These are phyloP conservation scores for Aptenodytes patagonicus DNA, from an alignment of 2,113 vertebrate genomes.

Conservation along the genomic window DNA sequence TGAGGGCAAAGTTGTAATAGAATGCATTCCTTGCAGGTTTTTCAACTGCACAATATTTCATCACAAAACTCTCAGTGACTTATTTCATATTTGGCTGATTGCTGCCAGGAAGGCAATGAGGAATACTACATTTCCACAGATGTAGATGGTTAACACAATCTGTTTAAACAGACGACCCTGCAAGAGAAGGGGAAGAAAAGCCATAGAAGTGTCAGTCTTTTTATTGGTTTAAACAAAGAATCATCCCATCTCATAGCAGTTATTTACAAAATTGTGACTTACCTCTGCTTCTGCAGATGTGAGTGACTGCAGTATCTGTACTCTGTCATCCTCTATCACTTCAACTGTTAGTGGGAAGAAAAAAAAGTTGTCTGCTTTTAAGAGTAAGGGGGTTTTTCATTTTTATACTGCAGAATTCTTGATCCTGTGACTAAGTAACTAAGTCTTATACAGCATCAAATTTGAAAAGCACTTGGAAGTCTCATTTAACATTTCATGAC, in stretches of 20 bases:
- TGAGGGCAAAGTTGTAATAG: not conserved
- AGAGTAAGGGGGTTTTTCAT: not conserved
- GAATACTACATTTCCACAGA: conserved; percentile 81
- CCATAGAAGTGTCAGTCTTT: not conserved
- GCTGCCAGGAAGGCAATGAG: conserved; percentile 75
- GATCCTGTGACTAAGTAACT: not conserved
- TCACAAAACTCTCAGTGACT: not conserved
- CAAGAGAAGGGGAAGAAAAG: conserved; percentile 29
- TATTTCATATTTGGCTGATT: conserved; percentile 71
- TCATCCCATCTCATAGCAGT: not conserved
- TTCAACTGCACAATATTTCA: not conserved
- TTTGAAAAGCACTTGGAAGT: not conserved
- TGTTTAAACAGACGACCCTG: conserved; percentile 81
- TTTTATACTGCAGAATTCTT: not conserved
- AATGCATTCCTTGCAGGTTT: not conserved
- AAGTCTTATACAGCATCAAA: not conserved
- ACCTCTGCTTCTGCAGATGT: conserved; percentile 69
- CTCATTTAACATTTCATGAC: not conserved
- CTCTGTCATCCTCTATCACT: conserved; percentile 76
- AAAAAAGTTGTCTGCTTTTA: not conserved
- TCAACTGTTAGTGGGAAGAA: conserved; percentile 61
- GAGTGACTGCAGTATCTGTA: conserved; percentile 76
- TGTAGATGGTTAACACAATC: conserved; percentile 75
- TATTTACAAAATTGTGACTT: not conserved
- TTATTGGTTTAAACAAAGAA: not conserved